These are phyloP conservation scores for Semibalanus balanoides DNA, from an alignment of 1,140 invertebrate genomes.

Conservation along the genomic window DNA sequence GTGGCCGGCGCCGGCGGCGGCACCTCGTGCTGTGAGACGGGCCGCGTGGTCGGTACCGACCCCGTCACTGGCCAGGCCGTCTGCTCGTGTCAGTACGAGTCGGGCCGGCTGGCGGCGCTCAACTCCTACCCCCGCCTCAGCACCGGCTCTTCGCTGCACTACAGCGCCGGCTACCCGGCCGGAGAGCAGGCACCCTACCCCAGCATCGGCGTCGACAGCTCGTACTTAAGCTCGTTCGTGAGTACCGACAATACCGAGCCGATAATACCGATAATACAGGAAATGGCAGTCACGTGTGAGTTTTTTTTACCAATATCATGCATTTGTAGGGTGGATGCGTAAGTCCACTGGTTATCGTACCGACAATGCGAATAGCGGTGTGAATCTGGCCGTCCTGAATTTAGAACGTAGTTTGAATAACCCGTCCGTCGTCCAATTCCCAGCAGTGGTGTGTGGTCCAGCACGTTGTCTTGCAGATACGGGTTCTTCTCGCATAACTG, in stretches of 20 bases:
- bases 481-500: no score
- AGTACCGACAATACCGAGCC: conserved; percentile 35
- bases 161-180: conserved; percentile 59
- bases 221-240: conserved; percentile 92
- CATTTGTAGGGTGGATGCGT: no score
- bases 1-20: conserved; percentile 28
- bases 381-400: no score
- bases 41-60: conserved; percentile 82
- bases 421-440: no score
- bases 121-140: conserved; percentile 41
- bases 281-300: no score
- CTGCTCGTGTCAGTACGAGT: conserved; percentile 88
- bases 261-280: no score
- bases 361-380: no score
- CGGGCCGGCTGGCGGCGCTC: conserved; percentile 27
- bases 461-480: no score
- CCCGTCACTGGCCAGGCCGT: conserved; percentile 92
- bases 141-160: conserved; percentile 26
- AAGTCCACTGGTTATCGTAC: no score
- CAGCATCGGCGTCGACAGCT: conserved; percentile 82
- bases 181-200: conserved; percentile 84
- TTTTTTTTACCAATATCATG: no score
- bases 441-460: no score
- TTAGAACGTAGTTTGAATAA: no score
- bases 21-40: conserved; percentile 80